These are phyloP conservation scores for Axis porcinus DNA, from an alignment of 2,113 vertebrate species.

Conservation along the genomic window DNA sequence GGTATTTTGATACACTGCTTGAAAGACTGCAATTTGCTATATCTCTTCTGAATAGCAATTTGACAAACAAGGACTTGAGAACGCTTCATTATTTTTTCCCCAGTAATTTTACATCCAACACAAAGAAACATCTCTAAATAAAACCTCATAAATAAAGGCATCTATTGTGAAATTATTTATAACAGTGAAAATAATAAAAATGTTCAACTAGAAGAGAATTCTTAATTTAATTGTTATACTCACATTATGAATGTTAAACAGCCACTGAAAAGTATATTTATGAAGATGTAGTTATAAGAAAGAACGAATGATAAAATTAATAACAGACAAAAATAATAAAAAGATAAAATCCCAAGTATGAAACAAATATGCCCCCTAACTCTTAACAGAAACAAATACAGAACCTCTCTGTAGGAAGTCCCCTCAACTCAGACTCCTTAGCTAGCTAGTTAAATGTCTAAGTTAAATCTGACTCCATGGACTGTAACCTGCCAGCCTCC, in stretches of 20 bases:
- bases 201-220: neutral
- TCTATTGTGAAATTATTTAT: neutral
- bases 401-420: neutral
- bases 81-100: neutral
- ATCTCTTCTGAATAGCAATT: neutral
- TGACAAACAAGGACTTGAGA: neutral
- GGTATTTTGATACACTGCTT: neutral
- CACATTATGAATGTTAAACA: neutral
- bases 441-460: neutral
- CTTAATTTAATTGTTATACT: neutral
- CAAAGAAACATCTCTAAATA: neutral
- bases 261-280: neutral
- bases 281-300: neutral
- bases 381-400: neutral
- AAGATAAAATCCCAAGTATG: neutral
- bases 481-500: neutral
- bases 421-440: neutral
- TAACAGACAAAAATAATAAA: neutral
- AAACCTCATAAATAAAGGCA: neutral
- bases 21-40: neutral
- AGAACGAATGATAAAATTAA: neutral
- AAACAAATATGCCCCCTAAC: neutral
- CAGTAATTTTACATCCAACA: neutral
- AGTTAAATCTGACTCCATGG: neutral
- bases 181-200: neutral